Evolutionary conservation across 2,113 vertebrate species (phyloP), one percentile per base, ranked within the genome.

Genomic region (Ophthalmolycus amberensis): DNA sequence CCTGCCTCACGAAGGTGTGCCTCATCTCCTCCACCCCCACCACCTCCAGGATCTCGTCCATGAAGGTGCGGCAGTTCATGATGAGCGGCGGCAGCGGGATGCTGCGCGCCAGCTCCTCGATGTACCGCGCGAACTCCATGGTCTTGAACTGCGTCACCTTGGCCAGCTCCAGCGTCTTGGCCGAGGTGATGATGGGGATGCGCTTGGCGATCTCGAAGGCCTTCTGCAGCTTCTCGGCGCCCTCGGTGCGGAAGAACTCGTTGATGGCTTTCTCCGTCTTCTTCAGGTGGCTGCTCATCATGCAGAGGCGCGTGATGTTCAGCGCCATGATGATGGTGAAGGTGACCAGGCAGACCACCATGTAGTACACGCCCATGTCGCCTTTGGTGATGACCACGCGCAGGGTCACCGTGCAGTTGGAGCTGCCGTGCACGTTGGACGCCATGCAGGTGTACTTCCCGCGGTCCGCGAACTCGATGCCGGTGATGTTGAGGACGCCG

Each of bases 201-300:
- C 97, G 96, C 85, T 99, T 99, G 0, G 98, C 98, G 52, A 99
- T 99, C 95, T 99, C 98, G 12, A 99, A 99, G 1, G 98, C 98
- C 88, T 99, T 99, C 71, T 99, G 98, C 79, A 99, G 96, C 94
- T 99, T 99, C 95, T 99, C 98, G 0, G 98, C 98, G 2, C 98
- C 98, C 92, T 99, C 98, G 0, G 98, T 99, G 93, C 98, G 95
- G 93, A 99, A 99, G 94, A 99, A 99, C 22, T 99, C 98, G 2
- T 99, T 99, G 90, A 99, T 99, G 80, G 97, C 98, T 88, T 99
- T 97, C 94, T 99, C 98, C 0, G 98, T 99, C 95, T 99, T 99
- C 96, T 99, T 99, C 82, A 99, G 92, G 91, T 99, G 98, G 92
- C 98, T 99, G 95, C 97, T 99, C 98, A 99, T 99, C 98, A 99